Evolutionary conservation across 35 echinoderm and acorn worm species (phyloP), one percentile per base, ranked within the genome.

Genomic region (Strongylocentrotus purpuratus): DNA sequence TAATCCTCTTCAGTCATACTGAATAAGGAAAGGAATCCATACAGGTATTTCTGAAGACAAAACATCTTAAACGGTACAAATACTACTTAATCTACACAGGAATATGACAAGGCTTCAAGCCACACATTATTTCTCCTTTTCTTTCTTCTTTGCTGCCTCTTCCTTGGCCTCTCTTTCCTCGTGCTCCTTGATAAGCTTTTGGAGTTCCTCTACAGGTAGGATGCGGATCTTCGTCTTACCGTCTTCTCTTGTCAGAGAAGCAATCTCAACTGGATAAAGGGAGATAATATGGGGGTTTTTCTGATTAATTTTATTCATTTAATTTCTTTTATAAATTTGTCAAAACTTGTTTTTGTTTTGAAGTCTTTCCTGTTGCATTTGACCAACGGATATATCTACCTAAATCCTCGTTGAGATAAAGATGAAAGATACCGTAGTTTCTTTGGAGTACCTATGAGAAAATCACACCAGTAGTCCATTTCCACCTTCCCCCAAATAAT

Each of bases 141-240:
- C 96, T 86, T 99, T 97, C 92, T 99, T 99, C 96, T 96, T 97
- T 32, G 95, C 98, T 52, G 98, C 98, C 47, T 99, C 98, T 95
- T 90, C 94, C 91, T 99, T 97, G 7, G 98, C 98, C 33, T 97
- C 96, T 86, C 95, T 94, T n/a, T 96, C 98, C 94, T 99, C 98
- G 88, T 96, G 95, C 28, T 88, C 87, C 65, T 97, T 99, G 41
- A 99, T 99, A 28, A 95, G 94, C 9, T 86, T 95, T 58, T 97
- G 92, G 2, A 99, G 88, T 48, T 99, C 96, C 9, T 96, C 94
- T 22, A 85, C 96, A 0, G 96, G 96, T 15, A 99, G 95, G 48
- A 99, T 99, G 65, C 90, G 61, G 47, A 99, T 99, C 95, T 97
- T 97, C 0, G 98, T 99, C 70, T 97, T 96, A 90, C 95, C 95